Conservation (phyloP, 1,140 invertebrate genomes). For the Luehdorfia chinensis region DNA sequence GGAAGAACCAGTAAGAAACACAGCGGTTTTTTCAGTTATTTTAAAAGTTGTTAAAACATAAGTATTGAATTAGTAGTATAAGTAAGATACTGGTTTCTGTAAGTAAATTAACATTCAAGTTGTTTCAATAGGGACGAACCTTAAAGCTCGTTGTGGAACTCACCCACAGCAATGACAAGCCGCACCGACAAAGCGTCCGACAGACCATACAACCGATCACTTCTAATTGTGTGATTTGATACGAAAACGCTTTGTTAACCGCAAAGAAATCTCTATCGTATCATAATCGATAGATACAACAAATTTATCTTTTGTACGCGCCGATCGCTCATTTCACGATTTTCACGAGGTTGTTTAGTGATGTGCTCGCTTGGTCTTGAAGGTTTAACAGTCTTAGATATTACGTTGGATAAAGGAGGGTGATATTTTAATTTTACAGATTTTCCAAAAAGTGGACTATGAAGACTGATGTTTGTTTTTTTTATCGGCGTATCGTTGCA, state of each 20-base stretch:
- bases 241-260: constrained; percentile 69
- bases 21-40: too few species aligned
- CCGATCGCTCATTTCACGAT: constrained; percentile 46
- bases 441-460: neutral
- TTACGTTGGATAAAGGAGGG: too few species aligned
- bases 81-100: too few species aligned
- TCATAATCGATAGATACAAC: constrained; percentile 60
- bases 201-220: constrained; percentile 53
- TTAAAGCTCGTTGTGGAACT: constrained; percentile 33
- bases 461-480: neutral
- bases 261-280: constrained; percentile 59
- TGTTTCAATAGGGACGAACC: too few species aligned
- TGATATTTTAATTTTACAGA: neutral
- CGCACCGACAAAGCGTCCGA: constrained; percentile 62
- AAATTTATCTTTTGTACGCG: constrained; percentile 69
- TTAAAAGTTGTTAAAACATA: too few species aligned
- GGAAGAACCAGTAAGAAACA: too few species aligned
- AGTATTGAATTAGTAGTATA: too few species aligned
- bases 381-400: too few species aligned
- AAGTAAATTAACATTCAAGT: too few species aligned
- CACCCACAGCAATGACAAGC: constrained; percentile 45
- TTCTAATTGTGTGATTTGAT: constrained; percentile 75
- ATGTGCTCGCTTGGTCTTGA: constrained; percentile 1
- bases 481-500: too few species aligned
- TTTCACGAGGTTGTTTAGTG: constrained; percentile 27